Conservation (phyloP, 1,140 invertebrate species). For the Dendrolimus kikuchii region DNA sequence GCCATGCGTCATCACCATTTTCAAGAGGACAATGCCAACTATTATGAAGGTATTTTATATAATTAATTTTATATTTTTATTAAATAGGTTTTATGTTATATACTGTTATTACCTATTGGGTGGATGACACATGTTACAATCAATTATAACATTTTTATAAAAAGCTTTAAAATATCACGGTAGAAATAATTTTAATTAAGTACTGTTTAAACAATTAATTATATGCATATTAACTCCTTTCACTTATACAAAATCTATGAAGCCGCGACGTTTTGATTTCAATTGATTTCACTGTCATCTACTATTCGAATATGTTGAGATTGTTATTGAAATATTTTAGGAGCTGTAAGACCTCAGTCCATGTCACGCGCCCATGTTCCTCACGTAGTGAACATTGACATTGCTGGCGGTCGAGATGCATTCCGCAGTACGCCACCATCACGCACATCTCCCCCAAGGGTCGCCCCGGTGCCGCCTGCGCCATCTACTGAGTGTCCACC, state of each 20-base stretch:
- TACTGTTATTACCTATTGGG: no score
- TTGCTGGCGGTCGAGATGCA: conserved; percentile 44
- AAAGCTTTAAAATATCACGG: no score
- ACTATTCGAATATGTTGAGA: no score
- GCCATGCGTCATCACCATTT: conserved; percentile 88
- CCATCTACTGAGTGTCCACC: conserved; percentile 80
- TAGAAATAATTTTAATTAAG: no score
- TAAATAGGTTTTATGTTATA: neutral
- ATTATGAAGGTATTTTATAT: conserved; percentile 47
- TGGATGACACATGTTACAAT: no score
- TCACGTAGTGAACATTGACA: conserved; percentile 60
- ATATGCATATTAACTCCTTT: no score
- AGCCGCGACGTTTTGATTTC: no score
- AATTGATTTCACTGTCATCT: no score
- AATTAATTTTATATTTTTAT: neutral
- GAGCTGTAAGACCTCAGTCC: conserved; percentile 79
- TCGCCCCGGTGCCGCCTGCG: conserved; percentile 37
- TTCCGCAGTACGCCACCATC: conserved; percentile 59
- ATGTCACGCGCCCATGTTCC: conserved; percentile 75
- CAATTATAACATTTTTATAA: no score
- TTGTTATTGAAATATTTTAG: conserved; percentile 40
- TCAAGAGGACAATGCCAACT: conserved; percentile 72
- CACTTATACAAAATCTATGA: no score
- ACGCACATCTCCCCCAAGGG: conserved; percentile 45
- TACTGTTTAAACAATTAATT: no score